Evolutionary conservation across 1,140 invertebrate genomes (phyloP).

Genomic region (Whitmania pigra): DNA sequence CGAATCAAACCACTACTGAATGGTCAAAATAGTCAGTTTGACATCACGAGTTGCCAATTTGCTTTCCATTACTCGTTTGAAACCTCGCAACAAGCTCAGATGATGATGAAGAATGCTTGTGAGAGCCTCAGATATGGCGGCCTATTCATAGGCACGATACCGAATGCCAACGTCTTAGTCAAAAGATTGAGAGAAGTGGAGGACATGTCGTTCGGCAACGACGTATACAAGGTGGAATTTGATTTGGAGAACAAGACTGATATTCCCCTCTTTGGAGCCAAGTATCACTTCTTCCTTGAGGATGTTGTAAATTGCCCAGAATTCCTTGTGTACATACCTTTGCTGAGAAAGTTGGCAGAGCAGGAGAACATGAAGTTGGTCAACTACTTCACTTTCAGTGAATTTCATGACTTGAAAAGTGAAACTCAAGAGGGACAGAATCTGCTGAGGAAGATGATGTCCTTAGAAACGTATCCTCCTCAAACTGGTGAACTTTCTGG

Average conservation of each 20-base stretch:
- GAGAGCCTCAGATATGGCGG: conserved; percentile 76
- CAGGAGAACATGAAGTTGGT: conserved; percentile 69
- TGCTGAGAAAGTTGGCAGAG: conserved; percentile 67
- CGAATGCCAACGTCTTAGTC: conserved; percentile 64
- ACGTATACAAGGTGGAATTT: conserved; percentile 70
- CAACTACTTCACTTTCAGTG: conserved; percentile 59
- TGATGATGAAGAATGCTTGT: conserved; percentile 80
- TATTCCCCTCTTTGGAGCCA: conserved; percentile 79
- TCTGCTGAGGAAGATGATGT: conserved; percentile 61
- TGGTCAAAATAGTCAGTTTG: conserved; percentile 59
- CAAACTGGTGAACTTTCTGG: background rate
- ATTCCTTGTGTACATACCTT: conserved; percentile 85
- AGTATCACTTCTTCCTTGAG: conserved; percentile 88
- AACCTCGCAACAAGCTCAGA: conserved; percentile 71
- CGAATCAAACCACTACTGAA: conserved; percentile 38
- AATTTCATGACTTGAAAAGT: conserved; percentile 61
- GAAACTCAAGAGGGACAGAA: conserved; percentile 47
- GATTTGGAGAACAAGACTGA: conserved; percentile 51
- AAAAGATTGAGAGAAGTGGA: conserved; percentile 50
- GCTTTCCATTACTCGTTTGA: conserved; percentile 90
- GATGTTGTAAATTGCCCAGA: conserved; percentile 96
- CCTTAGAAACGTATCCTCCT: conserved; percentile 48
- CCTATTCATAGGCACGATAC: conserved; percentile 90
- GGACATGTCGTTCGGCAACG: conserved; percentile 65
- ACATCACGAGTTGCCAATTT: conserved; percentile 93